Conservation (phyloP, 1,140 invertebrate species). For the Caenorhabditis tropicalis region DNA sequence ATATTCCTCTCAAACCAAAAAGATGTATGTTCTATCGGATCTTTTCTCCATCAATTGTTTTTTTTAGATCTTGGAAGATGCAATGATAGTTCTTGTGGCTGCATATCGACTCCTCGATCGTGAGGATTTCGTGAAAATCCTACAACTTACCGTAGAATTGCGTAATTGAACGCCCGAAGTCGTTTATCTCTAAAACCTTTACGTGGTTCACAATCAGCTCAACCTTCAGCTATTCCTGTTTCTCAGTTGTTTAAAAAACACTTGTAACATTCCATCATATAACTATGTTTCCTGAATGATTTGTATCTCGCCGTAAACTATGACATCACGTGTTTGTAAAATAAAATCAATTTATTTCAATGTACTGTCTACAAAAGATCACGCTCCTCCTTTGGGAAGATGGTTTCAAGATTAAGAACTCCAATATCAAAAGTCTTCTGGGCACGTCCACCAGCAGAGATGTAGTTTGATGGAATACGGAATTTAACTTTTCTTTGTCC, state of each 20-base stretch:
- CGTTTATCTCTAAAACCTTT: no score
- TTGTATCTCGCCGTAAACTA: no score
- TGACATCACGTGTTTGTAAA: neutral
- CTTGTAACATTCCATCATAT: neutral
- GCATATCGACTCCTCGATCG: neutral
- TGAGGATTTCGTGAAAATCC: neutral
- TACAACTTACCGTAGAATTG: neutral
- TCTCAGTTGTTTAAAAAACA: no score
- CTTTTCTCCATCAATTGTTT: neutral
- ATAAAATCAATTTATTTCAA: neutral
- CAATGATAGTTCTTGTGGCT: neutral
- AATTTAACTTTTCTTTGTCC: constrained; percentile 59
- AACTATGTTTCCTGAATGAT: no score
- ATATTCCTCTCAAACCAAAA: constrained; percentile 6
- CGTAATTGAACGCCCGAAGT: no score
- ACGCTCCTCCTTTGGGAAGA: constrained; percentile 66
- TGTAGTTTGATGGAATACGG: constrained; percentile 55
- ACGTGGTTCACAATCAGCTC: no score
- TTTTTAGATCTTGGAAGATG: neutral
- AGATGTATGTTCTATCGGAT: neutral
- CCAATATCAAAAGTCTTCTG: constrained; percentile 66
- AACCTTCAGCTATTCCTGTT: no score
- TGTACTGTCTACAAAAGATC: constrained; percentile 58
- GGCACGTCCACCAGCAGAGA: constrained; percentile 52
- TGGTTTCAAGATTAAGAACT: constrained; percentile 63